A percentile compares a stretch with the other conserved stretches of the same genome.
These are phyloP conservation scores for Chrysocyon brachyurus DNA, from an alignment of 2,797 vertebrate genomes.

Conservation along the genomic window DNA sequence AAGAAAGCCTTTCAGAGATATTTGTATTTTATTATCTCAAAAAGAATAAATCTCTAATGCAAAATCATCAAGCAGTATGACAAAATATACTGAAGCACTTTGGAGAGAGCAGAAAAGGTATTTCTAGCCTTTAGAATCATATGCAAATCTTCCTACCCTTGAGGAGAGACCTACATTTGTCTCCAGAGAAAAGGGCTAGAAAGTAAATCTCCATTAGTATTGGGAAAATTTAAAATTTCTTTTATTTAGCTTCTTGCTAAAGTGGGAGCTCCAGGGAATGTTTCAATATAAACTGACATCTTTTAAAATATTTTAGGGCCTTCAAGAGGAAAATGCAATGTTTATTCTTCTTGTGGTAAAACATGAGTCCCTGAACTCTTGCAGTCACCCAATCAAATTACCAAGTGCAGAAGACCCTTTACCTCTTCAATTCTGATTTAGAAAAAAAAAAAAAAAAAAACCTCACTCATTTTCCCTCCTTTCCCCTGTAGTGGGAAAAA, in stretches of 20 bases:
- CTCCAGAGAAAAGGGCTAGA: slow-evolving; percentile 17
- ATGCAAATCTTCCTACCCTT: not conserved
- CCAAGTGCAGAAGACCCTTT: not conserved
- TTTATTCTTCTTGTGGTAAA: slow-evolving; percentile 12
- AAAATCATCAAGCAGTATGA: slow-evolving; percentile 58
- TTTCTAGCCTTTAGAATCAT: slow-evolving; percentile 28
- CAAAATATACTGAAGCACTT: slow-evolving; percentile 50
- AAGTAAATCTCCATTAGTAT: slow-evolving; percentile 51
- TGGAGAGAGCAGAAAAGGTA: not conserved
- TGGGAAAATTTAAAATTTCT: slow-evolving; percentile 20
- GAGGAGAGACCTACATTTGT: not conserved
- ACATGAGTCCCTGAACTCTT: not conserved
- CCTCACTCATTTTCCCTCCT: no score
- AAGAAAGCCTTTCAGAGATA: slow-evolving; percentile 18
- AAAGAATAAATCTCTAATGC: not conserved
- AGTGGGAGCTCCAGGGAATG: not conserved
- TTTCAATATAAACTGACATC: not conserved
- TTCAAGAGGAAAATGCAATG: slow-evolving; percentile 37
- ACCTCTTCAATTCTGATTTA: not conserved
- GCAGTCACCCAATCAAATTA: not conserved
- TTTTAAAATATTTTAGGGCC: not conserved
- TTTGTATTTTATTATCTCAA: slow-evolving; percentile 41
- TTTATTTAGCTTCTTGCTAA: slow-evolving; percentile 54
- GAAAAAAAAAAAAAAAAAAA: not conserved
- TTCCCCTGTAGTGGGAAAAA: no score